Percentiles rank a stretch among this genome's conserved stretches.
These are phyloP conservation scores for Temnothorax rugatulus DNA, from an alignment of 2,888 invertebrate genomes.

Conservation along the genomic window DNA sequence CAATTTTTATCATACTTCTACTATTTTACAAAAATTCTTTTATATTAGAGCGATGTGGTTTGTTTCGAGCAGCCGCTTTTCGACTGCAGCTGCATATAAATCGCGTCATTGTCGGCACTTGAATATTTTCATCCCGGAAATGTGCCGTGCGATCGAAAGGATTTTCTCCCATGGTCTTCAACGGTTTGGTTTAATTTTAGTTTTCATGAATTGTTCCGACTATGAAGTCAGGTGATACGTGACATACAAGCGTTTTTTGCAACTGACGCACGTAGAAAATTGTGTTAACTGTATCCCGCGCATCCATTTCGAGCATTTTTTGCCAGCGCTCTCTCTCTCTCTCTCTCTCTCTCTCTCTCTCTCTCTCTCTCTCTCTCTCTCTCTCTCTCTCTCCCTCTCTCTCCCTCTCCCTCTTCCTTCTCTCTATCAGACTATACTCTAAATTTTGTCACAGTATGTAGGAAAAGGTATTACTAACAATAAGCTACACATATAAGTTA, in stretches of 20 bases:
- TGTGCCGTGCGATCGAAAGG: conserved; percentile 46
- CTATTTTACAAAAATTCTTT: conserved; percentile 15
- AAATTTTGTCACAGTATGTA: conserved; percentile 34
- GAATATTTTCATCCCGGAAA: conserved; percentile 53
- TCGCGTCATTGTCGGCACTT: conserved; percentile 51
- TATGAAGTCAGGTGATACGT: conserved; percentile 66
- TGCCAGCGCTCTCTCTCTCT: not conserved
- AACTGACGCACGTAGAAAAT: conserved; percentile 72
- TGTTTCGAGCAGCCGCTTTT: conserved; percentile 39
- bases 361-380: not conserved
- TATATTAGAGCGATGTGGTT: not conserved
- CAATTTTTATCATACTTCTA: not conserved
- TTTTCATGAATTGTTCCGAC: conserved; percentile 57
- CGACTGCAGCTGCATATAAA: conserved; percentile 51
- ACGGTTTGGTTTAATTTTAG: conserved; percentile 68
- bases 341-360: not conserved
- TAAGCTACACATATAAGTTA: not conserved
- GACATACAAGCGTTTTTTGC: conserved; percentile 69
- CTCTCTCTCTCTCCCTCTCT: not conserved
- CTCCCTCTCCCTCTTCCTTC: not conserved
- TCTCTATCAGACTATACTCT: not conserved
- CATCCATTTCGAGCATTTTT: conserved; percentile 25
- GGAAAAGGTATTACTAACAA: conserved; percentile 21
- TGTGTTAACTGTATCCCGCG: conserved; percentile 58
- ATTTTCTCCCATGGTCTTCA: conserved; percentile 48